phyloP scores from a whole-genome alignment of 2,797 vertebrate species.

The Thalassophryne amazonica region DNA sequence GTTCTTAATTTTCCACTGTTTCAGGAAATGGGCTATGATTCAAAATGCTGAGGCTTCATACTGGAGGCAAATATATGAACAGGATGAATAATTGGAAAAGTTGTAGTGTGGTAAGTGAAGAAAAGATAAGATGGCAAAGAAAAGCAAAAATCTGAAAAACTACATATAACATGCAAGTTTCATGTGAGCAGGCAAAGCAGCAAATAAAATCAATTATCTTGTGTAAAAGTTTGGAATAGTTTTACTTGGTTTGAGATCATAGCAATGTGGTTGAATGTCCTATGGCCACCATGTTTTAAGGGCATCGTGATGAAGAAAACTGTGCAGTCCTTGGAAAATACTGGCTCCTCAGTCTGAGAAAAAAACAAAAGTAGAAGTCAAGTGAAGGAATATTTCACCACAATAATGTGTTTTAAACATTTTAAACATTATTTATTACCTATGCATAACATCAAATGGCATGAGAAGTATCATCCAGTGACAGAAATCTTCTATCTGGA shows the following conservation, averaged over 20 bases:
- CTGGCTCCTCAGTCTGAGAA: constrained; percentile 68
- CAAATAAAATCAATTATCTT: not conserved
- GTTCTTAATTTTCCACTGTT: constrained; percentile 27
- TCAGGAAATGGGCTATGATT: constrained; percentile 9
- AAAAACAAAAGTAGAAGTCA: not conserved
- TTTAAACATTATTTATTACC: no score
- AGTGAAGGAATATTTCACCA: not conserved
- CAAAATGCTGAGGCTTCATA: constrained; percentile 15
- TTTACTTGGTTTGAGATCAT: constrained; percentile 72
- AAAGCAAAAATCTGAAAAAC: not conserved
- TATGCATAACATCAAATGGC: no score
- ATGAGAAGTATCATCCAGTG: no score
- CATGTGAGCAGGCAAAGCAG: not conserved
- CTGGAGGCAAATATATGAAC: constrained; percentile 7
- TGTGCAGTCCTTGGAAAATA: constrained; percentile 66
- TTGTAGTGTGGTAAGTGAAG: not conserved
- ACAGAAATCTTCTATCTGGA: no score
- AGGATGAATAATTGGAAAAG: constrained; percentile 12
- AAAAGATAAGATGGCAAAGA: constrained; percentile 3
- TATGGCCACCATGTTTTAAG: constrained; percentile 44
- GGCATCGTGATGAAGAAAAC: constrained; percentile 67
- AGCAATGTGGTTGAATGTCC: constrained; percentile 70
- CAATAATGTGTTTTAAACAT: no score
- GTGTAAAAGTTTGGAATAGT: not conserved
- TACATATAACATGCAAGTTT: not conserved